These are phyloP conservation scores for Helleia helle DNA, from an alignment of 2,888 invertebrate genomes.

Conservation along the genomic window DNA sequence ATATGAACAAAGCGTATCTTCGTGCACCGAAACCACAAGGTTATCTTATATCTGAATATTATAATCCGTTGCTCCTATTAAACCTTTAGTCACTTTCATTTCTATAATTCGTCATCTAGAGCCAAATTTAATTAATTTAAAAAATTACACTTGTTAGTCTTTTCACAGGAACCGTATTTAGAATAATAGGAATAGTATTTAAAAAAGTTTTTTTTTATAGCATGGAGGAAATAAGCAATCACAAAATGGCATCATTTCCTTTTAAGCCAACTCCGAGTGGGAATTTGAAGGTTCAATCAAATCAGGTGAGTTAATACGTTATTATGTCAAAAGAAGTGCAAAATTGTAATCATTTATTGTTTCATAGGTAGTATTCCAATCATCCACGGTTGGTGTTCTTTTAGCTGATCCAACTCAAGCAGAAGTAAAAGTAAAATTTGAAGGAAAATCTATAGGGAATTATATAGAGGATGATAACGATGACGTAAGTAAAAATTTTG, in stretches of 20 bases:
- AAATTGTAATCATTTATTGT: not conserved
- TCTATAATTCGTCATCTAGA: no score
- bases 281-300: slow-evolving; percentile 79
- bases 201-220: slow-evolving; percentile 44
- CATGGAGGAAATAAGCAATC: slow-evolving; percentile 32
- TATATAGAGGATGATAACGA: slow-evolving; percentile 37
- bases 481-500: slow-evolving; percentile 35
- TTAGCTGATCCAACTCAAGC: slow-evolving; percentile 79
- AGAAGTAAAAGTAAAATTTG: slow-evolving; percentile 74
- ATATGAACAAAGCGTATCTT: slow-evolving; percentile 34
- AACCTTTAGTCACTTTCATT: not conserved
- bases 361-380: slow-evolving; percentile 78
- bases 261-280: slow-evolving; percentile 80
- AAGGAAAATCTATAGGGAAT: slow-evolving; percentile 48
- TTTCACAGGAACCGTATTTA: no score
- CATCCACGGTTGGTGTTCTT: slow-evolving; percentile 78
- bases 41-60: slow-evolving; percentile 18
- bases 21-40: slow-evolving; percentile 53
- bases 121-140: no score
- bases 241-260: slow-evolving; percentile 68
- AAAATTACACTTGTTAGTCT: no score
- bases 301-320: slow-evolving; percentile 73
- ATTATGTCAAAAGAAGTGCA: not conserved
- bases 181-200: no score
- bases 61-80: no score